These are phyloP conservation scores for Caerostris darwini DNA, from an alignment of 1,140 invertebrate species.

Conservation along the genomic window DNA sequence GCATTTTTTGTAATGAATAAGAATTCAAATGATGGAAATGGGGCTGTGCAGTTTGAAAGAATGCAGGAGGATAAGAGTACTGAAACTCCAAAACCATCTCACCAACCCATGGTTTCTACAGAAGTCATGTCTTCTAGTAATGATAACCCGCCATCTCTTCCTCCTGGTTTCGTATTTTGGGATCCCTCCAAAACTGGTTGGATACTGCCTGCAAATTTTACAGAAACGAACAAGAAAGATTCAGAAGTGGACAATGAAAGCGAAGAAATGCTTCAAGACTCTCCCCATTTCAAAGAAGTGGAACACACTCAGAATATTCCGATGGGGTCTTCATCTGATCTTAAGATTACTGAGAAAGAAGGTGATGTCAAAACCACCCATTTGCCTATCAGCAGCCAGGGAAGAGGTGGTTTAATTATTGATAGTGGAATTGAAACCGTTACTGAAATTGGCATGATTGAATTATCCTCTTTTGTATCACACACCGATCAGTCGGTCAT, in stretches of 20 bases:
- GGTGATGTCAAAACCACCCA: neutral
- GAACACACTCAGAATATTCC: neutral
- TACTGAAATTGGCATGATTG: neutral
- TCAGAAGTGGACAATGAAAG: neutral
- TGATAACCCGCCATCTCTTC: neutral
- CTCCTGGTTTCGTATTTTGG: neutral
- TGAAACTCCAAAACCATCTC: neutral
- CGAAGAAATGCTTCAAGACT: slow-evolving; percentile 57
- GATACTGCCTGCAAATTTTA: neutral
- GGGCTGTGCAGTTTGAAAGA: neutral
- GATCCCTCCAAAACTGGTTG: neutral
- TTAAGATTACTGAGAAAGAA: neutral
- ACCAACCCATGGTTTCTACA: neutral
- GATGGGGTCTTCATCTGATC: neutral
- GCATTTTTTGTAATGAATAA: neutral
- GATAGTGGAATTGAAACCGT: too few species aligned
- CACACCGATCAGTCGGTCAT: slow-evolving; percentile 30
- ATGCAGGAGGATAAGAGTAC: neutral
- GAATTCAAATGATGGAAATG: neutral
- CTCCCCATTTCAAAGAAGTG: neutral
- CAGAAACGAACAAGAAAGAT: neutral
- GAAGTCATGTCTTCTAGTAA: neutral
- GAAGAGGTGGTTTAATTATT: too few species aligned
- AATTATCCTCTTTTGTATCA: neutral
- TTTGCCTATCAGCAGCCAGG: neutral